A percentile compares a stretch with the other conserved stretches of the same genome.
Evolutionary conservation across 2,797 vertebrate species (phyloP).

Genomic region (Triplophysa bombifrons): DNA sequence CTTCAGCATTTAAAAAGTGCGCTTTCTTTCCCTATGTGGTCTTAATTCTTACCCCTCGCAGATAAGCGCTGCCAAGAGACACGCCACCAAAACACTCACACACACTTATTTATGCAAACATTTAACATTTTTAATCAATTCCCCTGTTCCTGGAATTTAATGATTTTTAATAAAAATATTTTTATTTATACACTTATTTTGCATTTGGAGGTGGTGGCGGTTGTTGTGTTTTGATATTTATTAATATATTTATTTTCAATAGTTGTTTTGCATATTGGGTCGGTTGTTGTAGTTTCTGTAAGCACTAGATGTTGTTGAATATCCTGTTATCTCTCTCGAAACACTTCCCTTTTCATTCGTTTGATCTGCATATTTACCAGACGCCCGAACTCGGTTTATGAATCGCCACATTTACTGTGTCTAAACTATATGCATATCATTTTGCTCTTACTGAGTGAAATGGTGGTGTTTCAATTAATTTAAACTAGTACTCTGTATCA

Average conservation of each 20-base stretch:
- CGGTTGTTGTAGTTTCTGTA: slow-evolving; percentile 23
- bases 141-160: slow-evolving; percentile 64
- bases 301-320: slow-evolving; percentile 46
- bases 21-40: slow-evolving; percentile 84
- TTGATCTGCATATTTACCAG: slow-evolving; percentile 63
- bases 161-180: slow-evolving; percentile 67
- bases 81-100: slow-evolving; percentile 64
- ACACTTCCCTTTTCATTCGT: slow-evolving; percentile 61
- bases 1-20: slow-evolving; percentile 83
- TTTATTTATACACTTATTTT: slow-evolving; percentile 54
- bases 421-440: not conserved
- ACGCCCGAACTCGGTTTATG: slow-evolving; percentile 54
- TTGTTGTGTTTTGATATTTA: slow-evolving; percentile 36
- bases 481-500: not conserved
- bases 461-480: not conserved
- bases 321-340: slow-evolving; percentile 68
- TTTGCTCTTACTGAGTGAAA: not conserved
- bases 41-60: slow-evolving; percentile 79
- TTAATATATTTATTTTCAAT: slow-evolving; percentile 32
- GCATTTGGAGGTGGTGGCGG: slow-evolving; percentile 14
- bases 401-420: slow-evolving; percentile 22
- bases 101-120: slow-evolving; percentile 69
- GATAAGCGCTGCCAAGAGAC: slow-evolving; percentile 75
- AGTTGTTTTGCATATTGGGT: slow-evolving; percentile 28
- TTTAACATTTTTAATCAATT: slow-evolving; percentile 79